Conservation (phyloP, 2,113 vertebrate genomes). For the Castor canadensis region DNA sequence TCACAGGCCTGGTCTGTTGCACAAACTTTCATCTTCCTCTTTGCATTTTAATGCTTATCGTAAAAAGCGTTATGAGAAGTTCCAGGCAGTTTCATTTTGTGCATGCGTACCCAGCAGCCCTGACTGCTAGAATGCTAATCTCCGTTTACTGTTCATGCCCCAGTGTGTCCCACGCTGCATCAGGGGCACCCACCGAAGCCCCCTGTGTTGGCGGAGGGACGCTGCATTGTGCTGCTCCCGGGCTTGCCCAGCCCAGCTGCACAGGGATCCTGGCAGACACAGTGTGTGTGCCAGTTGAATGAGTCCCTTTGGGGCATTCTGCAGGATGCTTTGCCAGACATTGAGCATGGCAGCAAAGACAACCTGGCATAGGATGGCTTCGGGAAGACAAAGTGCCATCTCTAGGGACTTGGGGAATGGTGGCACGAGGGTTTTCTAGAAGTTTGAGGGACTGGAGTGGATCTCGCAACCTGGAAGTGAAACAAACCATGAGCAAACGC, state of each 20-base stretch:
- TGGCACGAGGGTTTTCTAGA: background rate
- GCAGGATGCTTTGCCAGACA: rapidly evolving
- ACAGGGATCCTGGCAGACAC: too few relatives aligned
- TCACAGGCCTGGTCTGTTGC: background rate
- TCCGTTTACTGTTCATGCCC: conserved; percentile 45
- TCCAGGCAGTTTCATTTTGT: conserved; percentile 49
- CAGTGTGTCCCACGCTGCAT: rapidly evolving
- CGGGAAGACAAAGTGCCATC: background rate
- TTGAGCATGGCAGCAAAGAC: background rate
- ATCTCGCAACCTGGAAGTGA: background rate
- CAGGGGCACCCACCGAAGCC: rapidly evolving
- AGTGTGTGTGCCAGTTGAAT: too few relatives aligned
- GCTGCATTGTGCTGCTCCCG: rapidly evolving
- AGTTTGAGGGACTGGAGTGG: background rate
- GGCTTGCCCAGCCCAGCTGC: rapidly evolving
- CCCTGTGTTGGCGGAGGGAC: background rate
- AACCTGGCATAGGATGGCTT: background rate
- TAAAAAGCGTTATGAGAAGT: conserved; percentile 65
- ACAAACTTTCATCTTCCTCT: conserved; percentile 56
- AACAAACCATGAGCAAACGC: background rate
- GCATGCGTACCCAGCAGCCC: background rate
- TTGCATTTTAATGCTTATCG: conserved; percentile 64
- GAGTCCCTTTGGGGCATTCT: background rate
- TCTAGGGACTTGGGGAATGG: background rate
- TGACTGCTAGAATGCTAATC: conserved; percentile 5